Base-by-base conservation (phyloP, 2,888 invertebrate genomes). In the Trichogramma dendrolimi region DNA sequence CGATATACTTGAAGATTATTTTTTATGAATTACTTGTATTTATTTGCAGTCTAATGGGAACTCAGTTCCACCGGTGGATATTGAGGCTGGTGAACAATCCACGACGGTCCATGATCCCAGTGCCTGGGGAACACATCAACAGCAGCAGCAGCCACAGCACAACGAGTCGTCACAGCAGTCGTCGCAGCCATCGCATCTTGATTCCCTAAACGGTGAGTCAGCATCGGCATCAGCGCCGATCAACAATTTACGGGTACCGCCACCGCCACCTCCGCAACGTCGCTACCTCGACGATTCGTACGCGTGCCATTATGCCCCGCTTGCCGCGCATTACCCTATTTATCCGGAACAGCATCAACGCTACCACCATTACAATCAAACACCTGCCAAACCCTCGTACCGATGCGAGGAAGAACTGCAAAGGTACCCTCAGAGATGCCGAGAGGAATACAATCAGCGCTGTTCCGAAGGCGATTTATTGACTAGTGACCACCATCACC, bases 151-250 rank as follows among this genome's bases (percentile, higher is more conserved):
- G 65, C 74, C 75, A 8, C 74, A 75, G 47, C 72, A 73, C 64
- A 71, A 76, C 58, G 77, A 78, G 62, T 76, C 78, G 44, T 27
- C 27, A 3, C 65, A 47, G 44, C 62, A 56, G 10, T 58, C 50
- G 5, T 62, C 70, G 58, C 74, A 73, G 61, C 74, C 74, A n/a
- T 75, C 75, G 41, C 73, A 74, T 63, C 71, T 78, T 59, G 79
- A 79, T 62, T 75, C 78, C 39, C 70, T 78, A 48, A 79, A 79
- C 75, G 79, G 79, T 79, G 78, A 78, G 79, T 79, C 78, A 61
- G 69, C 70, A 7, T n/a, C 8, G 10, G 6, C 38, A 4, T 42
- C 54, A 49, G 49, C 14, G 40, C 53, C 27, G 6, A 6, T 27
- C 27, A 27, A 27, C 27, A 27, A 27, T 27, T 27, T 27, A 27